phyloP scores from a whole-genome alignment of 2,113 vertebrate genomes.

The Tretioscincus oriximinensis region DNA sequence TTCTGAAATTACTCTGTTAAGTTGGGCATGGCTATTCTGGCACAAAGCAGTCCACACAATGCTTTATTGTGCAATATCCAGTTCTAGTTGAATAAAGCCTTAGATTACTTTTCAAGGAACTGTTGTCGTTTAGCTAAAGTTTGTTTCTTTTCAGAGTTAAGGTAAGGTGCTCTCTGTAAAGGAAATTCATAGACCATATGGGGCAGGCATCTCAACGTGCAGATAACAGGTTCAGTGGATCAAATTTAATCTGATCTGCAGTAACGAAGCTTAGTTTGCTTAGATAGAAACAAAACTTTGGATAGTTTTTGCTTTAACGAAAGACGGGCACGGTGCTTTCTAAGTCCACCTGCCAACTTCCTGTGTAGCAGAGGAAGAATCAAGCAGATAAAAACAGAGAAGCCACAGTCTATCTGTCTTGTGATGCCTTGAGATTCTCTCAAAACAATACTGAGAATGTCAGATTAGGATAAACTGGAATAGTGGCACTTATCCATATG shows the following conservation, averaged over 20 bases:
- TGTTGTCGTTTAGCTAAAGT: neutral
- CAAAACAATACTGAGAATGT: no score
- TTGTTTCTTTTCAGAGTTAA: neutral
- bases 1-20: neutral
- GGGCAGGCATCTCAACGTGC: neutral
- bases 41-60: no score
- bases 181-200: neutral
- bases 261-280: neutral
- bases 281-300: neutral
- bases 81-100: neutral
- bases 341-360: no score
- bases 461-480: no score
- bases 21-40: neutral
- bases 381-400: neutral
- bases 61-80: no score
- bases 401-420: neutral
- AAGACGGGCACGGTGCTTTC: neutral
- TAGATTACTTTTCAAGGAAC: neutral
- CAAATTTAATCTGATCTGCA: neutral
- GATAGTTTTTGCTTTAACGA: neutral
- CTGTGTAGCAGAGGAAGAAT: neutral
- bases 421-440: no score
- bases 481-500: no score
- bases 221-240: neutral
- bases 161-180: neutral